Base-by-base conservation (phyloP, 2,888 invertebrate genomes). In the Caenorhabditis drosophilae region DNA sequence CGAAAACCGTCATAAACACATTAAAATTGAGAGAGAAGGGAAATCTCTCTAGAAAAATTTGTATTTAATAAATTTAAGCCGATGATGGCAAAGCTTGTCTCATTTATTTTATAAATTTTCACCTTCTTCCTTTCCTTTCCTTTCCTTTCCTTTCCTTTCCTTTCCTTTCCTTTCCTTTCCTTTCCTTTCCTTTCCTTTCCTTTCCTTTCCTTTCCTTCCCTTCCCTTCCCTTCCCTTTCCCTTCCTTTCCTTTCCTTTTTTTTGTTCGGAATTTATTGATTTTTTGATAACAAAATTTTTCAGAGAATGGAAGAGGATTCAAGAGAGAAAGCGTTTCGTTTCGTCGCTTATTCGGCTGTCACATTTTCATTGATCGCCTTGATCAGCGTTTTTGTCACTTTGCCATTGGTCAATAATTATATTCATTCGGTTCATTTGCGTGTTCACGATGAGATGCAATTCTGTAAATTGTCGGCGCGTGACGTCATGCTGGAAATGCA, bases 381-480 rank as follows among this genome's bases (percentile, higher is more conserved):
- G 20, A 68, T 81, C 46, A 77, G 79, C 15, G 79, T 84, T 26
- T 82, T 82, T 61, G 71, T 83, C 58, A 84, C 83, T 2, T 68
- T 83, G 44, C 83, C 83, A 6, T 70, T 83, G 58, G 81, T 84
- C 44, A 83, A 83, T 77, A 81, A 83, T 70, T 83, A 83, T 72
- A 79, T 83, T 48, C 76, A 76, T 69, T 77, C 75, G 41, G 78
- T 83, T 1, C 83, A 83, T 62, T 59, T 73, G 20, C 60, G 81
- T 12, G 83, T 83, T 4, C 79, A 79, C 18, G 56, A 71, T 42
- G 83, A 83, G 67, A 80, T 83, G 80, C 79, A 82, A 42, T 82
- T 80, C 73, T 83, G 83, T 74, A 83, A 83, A 74, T 61, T 80
- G 23, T 83, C 82, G n/a, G 83, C 83, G 2, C 72, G 78, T 1